Evolutionary conservation across 2,797 vertebrate genomes (phyloP).

Genomic region (Synanceia verrucosa): DNA sequence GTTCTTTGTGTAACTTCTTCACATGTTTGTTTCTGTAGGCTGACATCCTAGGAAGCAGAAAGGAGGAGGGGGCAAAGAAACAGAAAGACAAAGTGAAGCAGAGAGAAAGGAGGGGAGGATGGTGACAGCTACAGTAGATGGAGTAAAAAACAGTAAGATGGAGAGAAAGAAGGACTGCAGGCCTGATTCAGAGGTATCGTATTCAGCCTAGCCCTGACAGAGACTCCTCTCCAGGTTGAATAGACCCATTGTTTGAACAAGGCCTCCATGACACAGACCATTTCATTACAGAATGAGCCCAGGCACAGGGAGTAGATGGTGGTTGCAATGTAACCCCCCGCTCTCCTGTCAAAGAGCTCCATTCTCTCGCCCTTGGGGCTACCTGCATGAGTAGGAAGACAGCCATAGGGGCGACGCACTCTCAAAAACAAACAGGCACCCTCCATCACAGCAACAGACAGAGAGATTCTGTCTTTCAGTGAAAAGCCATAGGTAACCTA

Average conservation of each 20-base stretch:
- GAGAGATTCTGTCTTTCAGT: constrained; percentile 52
- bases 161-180: constrained; percentile 68
- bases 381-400: constrained; percentile 71
- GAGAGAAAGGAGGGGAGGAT: constrained; percentile 17
- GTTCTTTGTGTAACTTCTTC: not conserved
- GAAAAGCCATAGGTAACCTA: constrained; percentile 59
- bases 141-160: constrained; percentile 51
- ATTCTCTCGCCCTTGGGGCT: constrained; percentile 65
- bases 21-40: constrained; percentile 11
- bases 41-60: constrained; percentile 1
- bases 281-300: constrained; percentile 80
- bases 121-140: constrained; percentile 25
- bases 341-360: constrained; percentile 67
- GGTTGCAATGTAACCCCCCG: constrained; percentile 67
- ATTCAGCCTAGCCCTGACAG: constrained; percentile 77
- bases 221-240: constrained; percentile 78
- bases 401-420: constrained; percentile 72
- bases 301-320: constrained; percentile 69
- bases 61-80: constrained; percentile 1
- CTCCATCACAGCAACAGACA: constrained; percentile 57
- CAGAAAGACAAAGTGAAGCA: constrained; percentile 19
- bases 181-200: constrained; percentile 81
- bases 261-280: constrained; percentile 81
- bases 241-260: constrained; percentile 80
- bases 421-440: constrained; percentile 70